Evolutionary conservation across 2,888 invertebrate genomes (phyloP), one percentile per base, ranked within the genome.

Genomic region (Linnaemya tessellans): DNA sequence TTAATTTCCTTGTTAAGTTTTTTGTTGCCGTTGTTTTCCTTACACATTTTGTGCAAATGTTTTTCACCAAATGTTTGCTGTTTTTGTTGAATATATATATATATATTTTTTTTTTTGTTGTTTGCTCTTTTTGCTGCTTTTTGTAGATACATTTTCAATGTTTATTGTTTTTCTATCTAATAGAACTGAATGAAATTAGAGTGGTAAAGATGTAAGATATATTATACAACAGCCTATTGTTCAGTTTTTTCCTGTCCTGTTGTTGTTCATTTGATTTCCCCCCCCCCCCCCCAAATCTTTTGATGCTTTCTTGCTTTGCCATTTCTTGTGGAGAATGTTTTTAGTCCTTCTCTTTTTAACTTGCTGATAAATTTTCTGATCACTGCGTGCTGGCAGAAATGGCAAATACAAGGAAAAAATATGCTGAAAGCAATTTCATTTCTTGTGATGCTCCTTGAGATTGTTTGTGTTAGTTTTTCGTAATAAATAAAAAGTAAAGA

Each of bases 1-100:
- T 80, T 85, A 82, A 85, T 85, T 85, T 85, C 85, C 85, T 79
- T 85, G 75, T 75, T 79, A 41, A 30, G n/a, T 15, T 58, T 74
- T 78, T 73, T 58, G 18, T 62, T 46, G 20, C 1, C 54, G n/a
- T 54, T 43, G 18, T 64, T 67, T 18, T 38, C 10, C 46, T 77
- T 56, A 38, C n/a, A 22, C 18, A 65, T 58, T 75, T 65, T 56
- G 49, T 41, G 5, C 54, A 64, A 74, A 74, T 79, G 73, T 81
- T 81, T 18, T 78, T 81, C 56, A 46, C 70, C 79, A 82, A 82
- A 85, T 85, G 79, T 85, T 82, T 75, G 70, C 82, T 71, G 49
- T 56, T 84, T 78, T 82, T 79, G 75, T 85, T 74, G 71, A 75
- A 75, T 84, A 56, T 74, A 30, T 3, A 30, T 30, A 75, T 84